Percentiles rank a stretch among this genome's conserved stretches.
Evolutionary conservation across 2,113 vertebrate genomes (phyloP).

Genomic region (Strigops habroptila): DNA sequence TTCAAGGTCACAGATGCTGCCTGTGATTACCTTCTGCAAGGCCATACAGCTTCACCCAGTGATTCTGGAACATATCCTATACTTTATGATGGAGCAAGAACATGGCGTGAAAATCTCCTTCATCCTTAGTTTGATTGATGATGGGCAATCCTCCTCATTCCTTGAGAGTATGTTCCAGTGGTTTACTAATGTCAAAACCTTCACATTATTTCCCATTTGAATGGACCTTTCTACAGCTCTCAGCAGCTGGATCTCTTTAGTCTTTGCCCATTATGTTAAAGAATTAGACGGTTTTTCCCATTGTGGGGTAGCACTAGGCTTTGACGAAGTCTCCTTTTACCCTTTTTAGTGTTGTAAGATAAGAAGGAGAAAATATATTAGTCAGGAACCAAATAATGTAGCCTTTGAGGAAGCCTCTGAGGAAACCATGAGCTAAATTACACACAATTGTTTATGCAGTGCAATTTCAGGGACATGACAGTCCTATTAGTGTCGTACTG

Average conservation of each 20-base stretch:
- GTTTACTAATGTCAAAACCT: neutral
- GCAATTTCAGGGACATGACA: neutral
- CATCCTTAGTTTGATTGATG: neutral
- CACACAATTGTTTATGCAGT: neutral
- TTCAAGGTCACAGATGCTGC: neutral
- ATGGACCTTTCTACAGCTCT: neutral
- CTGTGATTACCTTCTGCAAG: neutral
- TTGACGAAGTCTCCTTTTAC: neutral
- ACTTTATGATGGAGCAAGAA: neutral
- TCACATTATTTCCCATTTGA: neutral
- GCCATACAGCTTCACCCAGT: neutral
- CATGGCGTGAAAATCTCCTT: neutral
- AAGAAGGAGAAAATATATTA: neutral
- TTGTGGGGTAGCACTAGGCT: neutral
- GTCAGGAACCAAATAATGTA: neutral
- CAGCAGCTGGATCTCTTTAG: neutral
- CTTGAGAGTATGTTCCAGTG: neutral
- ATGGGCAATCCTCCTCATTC: neutral
- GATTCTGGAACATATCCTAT: neutral
- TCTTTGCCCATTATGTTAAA: neutral
- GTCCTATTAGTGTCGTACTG: slow-evolving; percentile 13
- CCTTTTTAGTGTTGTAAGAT: neutral
- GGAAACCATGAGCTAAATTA: slow-evolving; percentile 9
- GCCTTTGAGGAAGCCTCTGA: slow-evolving; percentile 30
- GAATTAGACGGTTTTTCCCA: neutral